A percentile compares a stretch with the other conserved stretches of the same genome.
phyloP scores from a whole-genome alignment of 2,797 vertebrate genomes.

The Momotus momota region DNA sequence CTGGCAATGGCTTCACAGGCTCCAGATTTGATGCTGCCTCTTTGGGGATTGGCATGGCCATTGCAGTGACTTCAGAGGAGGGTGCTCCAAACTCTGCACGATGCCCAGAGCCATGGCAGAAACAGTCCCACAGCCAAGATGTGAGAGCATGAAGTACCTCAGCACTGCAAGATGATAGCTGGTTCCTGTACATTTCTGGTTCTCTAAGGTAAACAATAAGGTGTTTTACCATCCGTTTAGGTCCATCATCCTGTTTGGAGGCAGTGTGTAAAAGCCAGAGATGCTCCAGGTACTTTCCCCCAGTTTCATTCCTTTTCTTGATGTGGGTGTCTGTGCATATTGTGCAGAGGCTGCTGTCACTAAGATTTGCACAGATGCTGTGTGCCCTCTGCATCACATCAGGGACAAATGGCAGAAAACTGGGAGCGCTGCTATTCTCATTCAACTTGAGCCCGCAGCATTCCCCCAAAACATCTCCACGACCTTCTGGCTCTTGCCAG shows the following conservation, averaged over 20 bases:
- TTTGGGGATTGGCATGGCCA: not conserved
- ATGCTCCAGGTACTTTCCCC: not conserved
- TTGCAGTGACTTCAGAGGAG: not conserved
- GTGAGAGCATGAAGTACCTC: accelerated
- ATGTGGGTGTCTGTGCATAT: accelerated
- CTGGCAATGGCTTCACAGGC: conserved; percentile 64
- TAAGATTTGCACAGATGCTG: not conserved
- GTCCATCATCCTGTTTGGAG: not conserved
- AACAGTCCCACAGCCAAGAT: not conserved
- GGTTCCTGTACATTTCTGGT: not conserved
- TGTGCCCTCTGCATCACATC: accelerated
- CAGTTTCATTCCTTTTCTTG: not conserved
- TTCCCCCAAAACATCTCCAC: not conserved
- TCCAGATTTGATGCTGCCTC: not conserved
- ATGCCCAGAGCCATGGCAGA: not conserved
- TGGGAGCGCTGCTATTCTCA: not conserved
- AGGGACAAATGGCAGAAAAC: not conserved
- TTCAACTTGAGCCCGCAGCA: not conserved
- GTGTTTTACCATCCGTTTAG: not conserved
- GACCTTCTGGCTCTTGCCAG: not conserved
- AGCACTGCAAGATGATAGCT: accelerated
- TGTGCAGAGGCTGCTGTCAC: not conserved
- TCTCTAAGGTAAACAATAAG: not conserved
- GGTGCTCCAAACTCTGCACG: not conserved
- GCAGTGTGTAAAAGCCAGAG: not conserved